Evolutionary conservation across 2,113 vertebrate genomes (phyloP).

Genomic region (Oncorhynchus nerka): DNA sequence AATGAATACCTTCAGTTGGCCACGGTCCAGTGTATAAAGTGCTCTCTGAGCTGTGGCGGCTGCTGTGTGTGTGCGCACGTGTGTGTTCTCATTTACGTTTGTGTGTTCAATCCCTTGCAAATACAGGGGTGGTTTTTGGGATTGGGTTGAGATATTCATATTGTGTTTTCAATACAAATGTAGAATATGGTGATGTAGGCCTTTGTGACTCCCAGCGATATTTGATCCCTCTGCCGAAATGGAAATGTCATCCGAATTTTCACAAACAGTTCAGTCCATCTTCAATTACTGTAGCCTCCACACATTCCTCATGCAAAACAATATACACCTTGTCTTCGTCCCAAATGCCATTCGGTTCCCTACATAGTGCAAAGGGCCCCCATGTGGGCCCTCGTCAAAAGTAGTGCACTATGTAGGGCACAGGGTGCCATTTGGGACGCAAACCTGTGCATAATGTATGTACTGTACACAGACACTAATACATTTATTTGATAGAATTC

Average conservation of each 20-base stretch:
- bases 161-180: slow-evolving; percentile 9
- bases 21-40: slow-evolving; percentile 44
- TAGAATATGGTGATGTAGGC: slow-evolving; percentile 24
- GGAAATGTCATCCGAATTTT: slow-evolving; percentile 45
- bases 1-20: slow-evolving; percentile 12
- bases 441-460: too few relatives aligned
- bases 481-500: slow-evolving; percentile 25
- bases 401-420: too few relatives aligned
- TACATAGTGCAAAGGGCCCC: too few relatives aligned
- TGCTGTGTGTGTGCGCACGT: background rate
- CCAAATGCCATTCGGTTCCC: too few relatives aligned
- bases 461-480: slow-evolving; percentile 19
- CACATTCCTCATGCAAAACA: background rate
- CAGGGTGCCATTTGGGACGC: too few relatives aligned
- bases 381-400: too few relatives aligned
- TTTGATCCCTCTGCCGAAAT: slow-evolving; percentile 31
- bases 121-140: background rate
- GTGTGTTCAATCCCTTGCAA: background rate
- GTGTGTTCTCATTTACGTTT: background rate
- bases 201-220: slow-evolving; percentile 17
- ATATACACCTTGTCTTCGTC: background rate
- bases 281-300: slow-evolving; percentile 27
- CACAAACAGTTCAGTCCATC: slow-evolving; percentile 20
- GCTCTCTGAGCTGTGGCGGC: slow-evolving; percentile 26
- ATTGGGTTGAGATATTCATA: slow-evolving; percentile 9